Percentiles rank a stretch among this genome's conserved stretches.
These are phyloP conservation scores for Hystrix brachyura DNA, from an alignment of 2,113 vertebrate genomes.

Conservation along the genomic window DNA sequence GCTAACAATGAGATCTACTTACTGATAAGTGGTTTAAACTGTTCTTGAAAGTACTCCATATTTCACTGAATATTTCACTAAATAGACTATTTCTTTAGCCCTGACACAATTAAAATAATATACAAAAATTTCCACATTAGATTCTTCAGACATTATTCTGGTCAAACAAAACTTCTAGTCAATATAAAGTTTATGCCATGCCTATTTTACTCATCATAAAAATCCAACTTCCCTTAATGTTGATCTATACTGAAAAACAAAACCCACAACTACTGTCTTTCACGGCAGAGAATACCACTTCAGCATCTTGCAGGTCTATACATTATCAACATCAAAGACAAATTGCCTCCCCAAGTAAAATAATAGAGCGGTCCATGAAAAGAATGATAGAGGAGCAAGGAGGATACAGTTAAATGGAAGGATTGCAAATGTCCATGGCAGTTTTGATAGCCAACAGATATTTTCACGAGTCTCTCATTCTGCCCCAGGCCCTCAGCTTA, in stretches of 20 bases:
- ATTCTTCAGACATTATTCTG: neutral
- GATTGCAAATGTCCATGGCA: neutral
- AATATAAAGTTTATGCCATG: neutral
- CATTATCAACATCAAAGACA: neutral
- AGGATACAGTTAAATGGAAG: neutral
- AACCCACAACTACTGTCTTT: neutral
- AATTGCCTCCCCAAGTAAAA: neutral
- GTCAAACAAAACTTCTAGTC: neutral
- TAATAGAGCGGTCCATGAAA: neutral
- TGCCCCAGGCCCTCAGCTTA: neutral
- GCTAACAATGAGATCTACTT: neutral
- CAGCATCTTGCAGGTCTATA: neutral
- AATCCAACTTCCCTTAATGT: neutral
- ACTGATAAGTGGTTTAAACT: constrained; percentile 10
- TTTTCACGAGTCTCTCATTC: neutral
- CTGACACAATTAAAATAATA: neutral
- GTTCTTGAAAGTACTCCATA: neutral
- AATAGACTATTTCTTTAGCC: neutral
- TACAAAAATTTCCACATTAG: neutral
- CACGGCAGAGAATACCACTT: neutral
- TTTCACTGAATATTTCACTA: neutral
- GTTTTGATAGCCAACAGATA: neutral
- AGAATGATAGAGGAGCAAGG: neutral
- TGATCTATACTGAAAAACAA: neutral
- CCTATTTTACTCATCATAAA: neutral